Evolutionary conservation across 2,797 vertebrate species (phyloP).

Genomic region (Rhinatrema bivittatum): DNA sequence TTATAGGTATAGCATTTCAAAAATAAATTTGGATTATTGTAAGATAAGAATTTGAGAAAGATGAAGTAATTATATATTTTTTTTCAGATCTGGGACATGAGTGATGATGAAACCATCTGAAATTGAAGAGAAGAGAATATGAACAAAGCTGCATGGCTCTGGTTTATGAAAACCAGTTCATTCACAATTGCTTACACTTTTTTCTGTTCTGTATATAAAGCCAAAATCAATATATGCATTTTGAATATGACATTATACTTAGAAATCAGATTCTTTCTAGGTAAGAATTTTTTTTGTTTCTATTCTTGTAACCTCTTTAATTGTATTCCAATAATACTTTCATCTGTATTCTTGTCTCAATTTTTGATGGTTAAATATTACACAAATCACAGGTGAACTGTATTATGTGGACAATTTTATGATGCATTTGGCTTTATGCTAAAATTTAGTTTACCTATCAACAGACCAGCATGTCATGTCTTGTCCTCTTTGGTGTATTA

Average conservation of each 20-base stretch:
- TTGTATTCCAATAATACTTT: no score
- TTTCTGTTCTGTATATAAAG: slow-evolving; percentile 15
- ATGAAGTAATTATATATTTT: slow-evolving; percentile 5
- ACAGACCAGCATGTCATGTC: no score
- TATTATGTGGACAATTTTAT: no score
- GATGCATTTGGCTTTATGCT: no score
- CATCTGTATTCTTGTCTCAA: no score
- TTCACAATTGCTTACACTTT: slow-evolving; percentile 20
- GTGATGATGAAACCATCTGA: slow-evolving; percentile 92
- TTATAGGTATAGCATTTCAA: no score
- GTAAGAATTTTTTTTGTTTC: background rate
- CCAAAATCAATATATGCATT: background rate
- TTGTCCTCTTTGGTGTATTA: no score
- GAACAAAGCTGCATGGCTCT: background rate
- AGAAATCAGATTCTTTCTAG: background rate
- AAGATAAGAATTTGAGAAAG: no score
- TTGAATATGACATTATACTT: background rate
- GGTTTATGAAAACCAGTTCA: slow-evolving; percentile 22
- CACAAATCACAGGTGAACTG: no score
- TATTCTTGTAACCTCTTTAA: slow-evolving; percentile 19
- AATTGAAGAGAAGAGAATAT: slow-evolving; percentile 5
- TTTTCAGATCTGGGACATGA: slow-evolving; percentile 96
- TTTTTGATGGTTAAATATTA: no score
- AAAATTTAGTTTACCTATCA: no score
- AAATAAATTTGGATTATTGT: no score